Conservation (phyloP, 2,888 invertebrate genomes). For the Andrena praecox region DNA sequence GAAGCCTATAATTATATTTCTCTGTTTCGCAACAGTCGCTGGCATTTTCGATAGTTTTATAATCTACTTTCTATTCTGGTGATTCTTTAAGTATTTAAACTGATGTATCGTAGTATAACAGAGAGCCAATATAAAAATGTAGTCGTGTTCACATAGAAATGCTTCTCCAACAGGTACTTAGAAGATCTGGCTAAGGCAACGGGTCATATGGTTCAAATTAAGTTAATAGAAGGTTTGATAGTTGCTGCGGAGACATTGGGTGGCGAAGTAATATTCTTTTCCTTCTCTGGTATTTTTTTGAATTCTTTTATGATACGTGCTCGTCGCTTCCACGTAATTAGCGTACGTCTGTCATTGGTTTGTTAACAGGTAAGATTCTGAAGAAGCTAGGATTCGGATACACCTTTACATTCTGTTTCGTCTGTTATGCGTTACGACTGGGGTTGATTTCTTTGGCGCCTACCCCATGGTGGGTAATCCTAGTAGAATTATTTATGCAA, state of each 20-base stretch:
- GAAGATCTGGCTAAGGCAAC: slow-evolving; percentile 90
- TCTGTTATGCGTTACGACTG: slow-evolving; percentile 91
- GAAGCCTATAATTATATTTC: slow-evolving; percentile 89
- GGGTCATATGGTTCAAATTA: slow-evolving; percentile 88
- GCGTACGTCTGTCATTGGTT: background rate
- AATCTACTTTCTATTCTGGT: slow-evolving; percentile 94
- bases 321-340: background rate
- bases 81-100: slow-evolving; percentile 61
- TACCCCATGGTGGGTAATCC: slow-evolving; percentile 93
- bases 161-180: slow-evolving; percentile 87
- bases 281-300: slow-evolving; percentile 87
- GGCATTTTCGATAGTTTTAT: slow-evolving; percentile 93
- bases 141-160: background rate
- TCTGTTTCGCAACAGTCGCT: slow-evolving; percentile 90
- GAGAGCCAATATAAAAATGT: background rate
- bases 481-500: slow-evolving; percentile 92
- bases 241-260: slow-evolving; percentile 92
- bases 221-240: slow-evolving; percentile 92
- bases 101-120: background rate
- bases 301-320: background rate
- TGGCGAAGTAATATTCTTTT: slow-evolving; percentile 92
- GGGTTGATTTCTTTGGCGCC: slow-evolving; percentile 91
- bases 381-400: slow-evolving; percentile 92
- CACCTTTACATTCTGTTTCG: slow-evolving; percentile 91
- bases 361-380: slow-evolving; percentile 89